Percentiles rank a stretch among this genome's conserved stretches.
phyloP scores from a whole-genome alignment of 2,888 invertebrate species.

The Pseudoips prasinana region DNA sequence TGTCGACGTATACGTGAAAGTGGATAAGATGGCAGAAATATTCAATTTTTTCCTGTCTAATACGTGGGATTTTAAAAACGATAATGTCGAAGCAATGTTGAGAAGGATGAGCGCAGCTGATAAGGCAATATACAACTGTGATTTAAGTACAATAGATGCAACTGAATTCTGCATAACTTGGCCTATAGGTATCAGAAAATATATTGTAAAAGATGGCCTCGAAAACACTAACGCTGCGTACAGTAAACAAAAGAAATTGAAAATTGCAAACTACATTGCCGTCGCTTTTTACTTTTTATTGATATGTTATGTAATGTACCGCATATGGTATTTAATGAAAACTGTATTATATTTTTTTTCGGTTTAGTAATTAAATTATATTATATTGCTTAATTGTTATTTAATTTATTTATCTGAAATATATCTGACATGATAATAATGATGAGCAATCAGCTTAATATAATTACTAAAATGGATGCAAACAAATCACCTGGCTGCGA shows the following conservation, averaged over 20 bases:
- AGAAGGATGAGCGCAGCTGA: conserved; percentile 10
- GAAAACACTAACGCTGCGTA: neutral
- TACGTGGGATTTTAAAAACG: conserved; percentile 12
- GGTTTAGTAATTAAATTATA: too few relatives aligned
- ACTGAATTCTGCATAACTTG: conserved; percentile 4
- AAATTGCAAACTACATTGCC: conserved; percentile 5
- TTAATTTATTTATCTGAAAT: too few relatives aligned
- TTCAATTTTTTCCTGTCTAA: conserved; percentile 8
- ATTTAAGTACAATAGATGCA: conserved; percentile 8
- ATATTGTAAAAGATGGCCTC: conserved; percentile 11
- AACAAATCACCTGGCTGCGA: neutral
- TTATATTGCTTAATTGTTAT: too few relatives aligned
- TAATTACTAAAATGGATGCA: too few relatives aligned
- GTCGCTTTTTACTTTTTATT: neutral
- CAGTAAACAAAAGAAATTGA: conserved; percentile 3
- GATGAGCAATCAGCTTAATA: too few relatives aligned
- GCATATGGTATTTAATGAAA: too few relatives aligned
- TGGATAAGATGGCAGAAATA: conserved; percentile 12
- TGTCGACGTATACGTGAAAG: conserved; percentile 10
- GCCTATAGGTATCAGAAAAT: conserved; percentile 6
- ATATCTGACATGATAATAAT: too few relatives aligned
- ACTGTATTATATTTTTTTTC: too few relatives aligned
- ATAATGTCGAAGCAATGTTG: conserved; percentile 15
- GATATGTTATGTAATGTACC: neutral
- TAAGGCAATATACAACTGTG: conserved; percentile 13